Evolutionary conservation across 1,140 invertebrate species (phyloP).

Genomic region (Plodia interpunctella): DNA sequence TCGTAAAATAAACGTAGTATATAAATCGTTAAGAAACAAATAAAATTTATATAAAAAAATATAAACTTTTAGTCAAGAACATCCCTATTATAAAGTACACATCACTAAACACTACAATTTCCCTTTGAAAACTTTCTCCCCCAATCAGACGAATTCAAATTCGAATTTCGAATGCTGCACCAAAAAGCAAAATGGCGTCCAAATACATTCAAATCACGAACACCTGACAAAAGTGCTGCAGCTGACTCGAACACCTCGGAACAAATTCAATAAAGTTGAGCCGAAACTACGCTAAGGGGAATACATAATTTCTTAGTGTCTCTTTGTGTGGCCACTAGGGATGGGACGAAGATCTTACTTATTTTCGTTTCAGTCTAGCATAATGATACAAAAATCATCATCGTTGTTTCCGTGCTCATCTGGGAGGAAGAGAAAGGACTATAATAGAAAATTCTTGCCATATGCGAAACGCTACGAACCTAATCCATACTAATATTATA

Average conservation of each 20-base stretch:
- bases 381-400: too few species aligned
- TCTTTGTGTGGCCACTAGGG: conserved; percentile 57
- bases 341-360: conserved; percentile 16
- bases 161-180: conserved; percentile 9
- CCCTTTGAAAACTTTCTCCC: neutral
- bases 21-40: too few species aligned
- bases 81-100: neutral
- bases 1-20: too few species aligned
- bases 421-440: too few species aligned
- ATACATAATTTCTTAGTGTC: conserved; percentile 75
- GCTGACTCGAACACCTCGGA: conserved; percentile 43
- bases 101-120: conserved; percentile 1
- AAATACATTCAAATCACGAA: conserved; percentile 53
- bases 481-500: too few species aligned
- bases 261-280: conserved; percentile 73
- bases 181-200: conserved; percentile 9
- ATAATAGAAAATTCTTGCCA: too few species aligned
- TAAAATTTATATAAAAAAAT: too few species aligned
- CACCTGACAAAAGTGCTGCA: conserved; percentile 61
- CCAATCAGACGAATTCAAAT: neutral
- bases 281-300: conserved; percentile 69
- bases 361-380: too few species aligned
- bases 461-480: too few species aligned
- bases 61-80: too few species aligned
- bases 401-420: too few species aligned